phyloP scores from a whole-genome alignment of 2,888 invertebrate genomes.

The Aelia acuminata region DNA sequence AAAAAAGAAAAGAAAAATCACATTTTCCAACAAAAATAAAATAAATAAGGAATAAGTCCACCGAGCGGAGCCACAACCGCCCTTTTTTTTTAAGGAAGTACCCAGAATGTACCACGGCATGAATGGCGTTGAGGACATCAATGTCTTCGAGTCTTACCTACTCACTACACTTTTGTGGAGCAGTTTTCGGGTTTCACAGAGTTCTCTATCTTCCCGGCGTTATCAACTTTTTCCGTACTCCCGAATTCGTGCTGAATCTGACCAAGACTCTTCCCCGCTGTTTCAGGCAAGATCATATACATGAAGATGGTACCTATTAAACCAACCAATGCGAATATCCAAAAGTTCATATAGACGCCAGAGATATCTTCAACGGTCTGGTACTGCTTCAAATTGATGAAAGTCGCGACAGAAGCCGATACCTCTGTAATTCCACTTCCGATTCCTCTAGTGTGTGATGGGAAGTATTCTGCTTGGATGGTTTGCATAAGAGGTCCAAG shows the following conservation, averaged over 20 bases:
- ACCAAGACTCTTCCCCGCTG: conserved; percentile 66
- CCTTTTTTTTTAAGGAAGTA: too few species aligned
- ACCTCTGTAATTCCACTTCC: conserved; percentile 62
- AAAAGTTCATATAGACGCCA: conserved; percentile 64
- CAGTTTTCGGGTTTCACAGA: neutral
- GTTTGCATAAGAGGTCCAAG: conserved; percentile 64
- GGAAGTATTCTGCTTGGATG: conserved; percentile 65
- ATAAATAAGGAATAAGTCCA: neutral
- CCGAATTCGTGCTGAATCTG: conserved; percentile 61
- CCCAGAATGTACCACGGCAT: neutral
- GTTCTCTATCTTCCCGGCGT: neutral
- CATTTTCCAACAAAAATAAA: neutral
- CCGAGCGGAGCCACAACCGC: neutral
- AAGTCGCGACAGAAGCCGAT: conserved; percentile 62
- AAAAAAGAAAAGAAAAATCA: too few species aligned
- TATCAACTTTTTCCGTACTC: neutral
- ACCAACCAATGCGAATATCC: conserved; percentile 61
- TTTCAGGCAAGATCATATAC: conserved; percentile 64
- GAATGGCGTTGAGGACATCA: neutral
- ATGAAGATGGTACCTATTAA: conserved; percentile 62
- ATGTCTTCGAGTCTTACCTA: neutral
- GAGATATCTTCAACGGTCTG: conserved; percentile 61
- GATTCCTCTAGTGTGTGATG: conserved; percentile 64
- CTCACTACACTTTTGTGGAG: neutral
- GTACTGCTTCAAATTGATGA: conserved; percentile 64